phyloP scores from a whole-genome alignment of 2,113 vertebrate species.

The Pygoscelis adeliae region DNA sequence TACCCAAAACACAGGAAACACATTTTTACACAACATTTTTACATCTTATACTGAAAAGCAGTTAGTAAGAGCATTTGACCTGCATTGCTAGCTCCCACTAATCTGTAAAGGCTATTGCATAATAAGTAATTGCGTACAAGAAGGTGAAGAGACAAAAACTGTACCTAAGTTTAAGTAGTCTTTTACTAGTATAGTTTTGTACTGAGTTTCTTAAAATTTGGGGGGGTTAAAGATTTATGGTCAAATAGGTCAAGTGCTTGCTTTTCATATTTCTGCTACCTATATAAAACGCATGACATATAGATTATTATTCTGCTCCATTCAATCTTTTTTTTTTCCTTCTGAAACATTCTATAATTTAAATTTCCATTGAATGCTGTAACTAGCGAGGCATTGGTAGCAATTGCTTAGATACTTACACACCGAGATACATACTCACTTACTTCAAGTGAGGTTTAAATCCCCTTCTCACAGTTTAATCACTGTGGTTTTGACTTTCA shows the following conservation, averaged over 20 bases:
- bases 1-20: not conserved
- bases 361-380: not conserved
- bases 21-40: not conserved
- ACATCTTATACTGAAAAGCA: not conserved
- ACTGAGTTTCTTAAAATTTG: not conserved
- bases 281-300: fast-evolving
- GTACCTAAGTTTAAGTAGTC: not conserved
- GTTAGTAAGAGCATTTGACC: not conserved
- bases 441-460: not conserved
- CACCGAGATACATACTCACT: not conserved
- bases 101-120: not conserved
- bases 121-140: not conserved
- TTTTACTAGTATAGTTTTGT: not conserved
- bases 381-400: not conserved
- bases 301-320: not conserved
- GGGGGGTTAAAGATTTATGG: not conserved
- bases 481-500: not conserved
- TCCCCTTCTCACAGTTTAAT: not conserved
- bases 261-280: not conserved
- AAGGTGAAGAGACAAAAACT: not conserved
- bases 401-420: not conserved
- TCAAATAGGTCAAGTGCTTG: not conserved
- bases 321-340: not conserved
- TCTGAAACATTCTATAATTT: not conserved
- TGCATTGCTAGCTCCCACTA: not conserved